A percentile compares a stretch with the other conserved stretches of the same genome.
phyloP scores from a whole-genome alignment of 1,140 invertebrate genomes.

The Pogonognathellus flavescens region DNA sequence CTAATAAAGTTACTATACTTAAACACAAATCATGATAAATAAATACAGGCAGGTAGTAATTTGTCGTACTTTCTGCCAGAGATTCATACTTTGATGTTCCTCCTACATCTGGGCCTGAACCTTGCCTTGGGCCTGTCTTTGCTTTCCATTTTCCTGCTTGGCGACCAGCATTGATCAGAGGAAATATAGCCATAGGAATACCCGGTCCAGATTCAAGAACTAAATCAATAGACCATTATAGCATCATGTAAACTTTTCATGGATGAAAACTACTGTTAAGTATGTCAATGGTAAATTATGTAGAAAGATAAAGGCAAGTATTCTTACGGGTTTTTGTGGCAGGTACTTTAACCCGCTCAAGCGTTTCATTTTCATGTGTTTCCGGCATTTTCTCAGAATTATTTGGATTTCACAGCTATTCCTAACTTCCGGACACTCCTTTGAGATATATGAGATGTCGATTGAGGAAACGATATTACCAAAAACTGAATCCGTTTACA shows the following conservation, averaged over 20 bases:
- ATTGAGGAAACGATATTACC: no score
- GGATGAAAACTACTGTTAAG: not conserved
- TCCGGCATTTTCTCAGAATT: not conserved
- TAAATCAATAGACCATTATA: not conserved
- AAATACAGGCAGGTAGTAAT: not conserved
- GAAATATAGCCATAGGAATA: slow-evolving; percentile 34
- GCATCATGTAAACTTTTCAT: not conserved
- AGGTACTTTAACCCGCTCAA: not conserved
- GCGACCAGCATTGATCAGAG: not conserved
- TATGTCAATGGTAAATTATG: not conserved
- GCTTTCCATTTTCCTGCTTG: slow-evolving; percentile 39
- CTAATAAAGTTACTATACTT: not conserved
- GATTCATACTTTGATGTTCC: not conserved
- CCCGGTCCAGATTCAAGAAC: slow-evolving; percentile 39
- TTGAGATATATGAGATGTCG: no score
- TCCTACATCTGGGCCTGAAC: not conserved
- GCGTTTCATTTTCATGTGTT: not conserved
- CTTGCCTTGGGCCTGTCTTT: not conserved
- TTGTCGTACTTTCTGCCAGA: not conserved
- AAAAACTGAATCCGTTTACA: no score
- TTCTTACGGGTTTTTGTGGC: not conserved
- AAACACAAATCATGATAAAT: not conserved
- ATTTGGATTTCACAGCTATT: not conserved
- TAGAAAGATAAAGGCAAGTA: not conserved
- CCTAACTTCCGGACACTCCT: no score